phyloP scores from a whole-genome alignment of 2,888 invertebrate genomes.

The Oithona nana region DNA sequence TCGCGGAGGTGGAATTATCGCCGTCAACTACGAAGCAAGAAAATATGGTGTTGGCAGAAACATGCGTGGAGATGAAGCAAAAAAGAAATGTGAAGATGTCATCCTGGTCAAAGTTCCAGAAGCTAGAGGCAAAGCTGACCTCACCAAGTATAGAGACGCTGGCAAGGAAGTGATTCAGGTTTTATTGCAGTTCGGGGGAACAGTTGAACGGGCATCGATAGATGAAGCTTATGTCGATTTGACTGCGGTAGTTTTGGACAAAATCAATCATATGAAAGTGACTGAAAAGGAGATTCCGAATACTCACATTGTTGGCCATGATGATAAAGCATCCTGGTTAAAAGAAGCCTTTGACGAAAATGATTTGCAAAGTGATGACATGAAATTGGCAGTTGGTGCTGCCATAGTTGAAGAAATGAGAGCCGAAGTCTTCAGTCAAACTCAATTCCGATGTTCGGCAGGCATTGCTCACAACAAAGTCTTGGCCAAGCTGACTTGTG shows the following conservation, averaged over 20 bases:
- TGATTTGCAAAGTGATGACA: conserved; percentile 30
- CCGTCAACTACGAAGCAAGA: conserved; percentile 89
- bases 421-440: conserved; percentile 53
- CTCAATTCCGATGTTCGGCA: conserved; percentile 82
- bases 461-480: conserved; percentile 94
- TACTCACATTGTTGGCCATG: conserved; percentile 35
- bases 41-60: conserved; percentile 68
- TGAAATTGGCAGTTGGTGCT: conserved; percentile 57
- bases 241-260: conserved; percentile 31
- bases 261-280: conserved; percentile 20
- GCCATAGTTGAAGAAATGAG: conserved; percentile 70
- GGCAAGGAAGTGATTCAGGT: conserved; percentile 73
- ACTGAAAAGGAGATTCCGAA: conserved; percentile 36
- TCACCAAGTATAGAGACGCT: conserved; percentile 73
- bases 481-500: conserved; percentile 78
- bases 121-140: conserved; percentile 75
- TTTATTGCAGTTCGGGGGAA: conserved; percentile 51
- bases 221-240: conserved; percentile 95
- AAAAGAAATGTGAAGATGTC: conserved; percentile 67
- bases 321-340: conserved; percentile 24
- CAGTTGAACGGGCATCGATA: conserved; percentile 76
- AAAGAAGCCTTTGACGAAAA: conserved; percentile 22
- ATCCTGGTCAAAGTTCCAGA: conserved; percentile 64
- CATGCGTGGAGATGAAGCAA: conserved; percentile 82
- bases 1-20: conserved; percentile 86